Conservation (phyloP, 2,797 vertebrate genomes). For the Pangasius sanitwongsei region DNA sequence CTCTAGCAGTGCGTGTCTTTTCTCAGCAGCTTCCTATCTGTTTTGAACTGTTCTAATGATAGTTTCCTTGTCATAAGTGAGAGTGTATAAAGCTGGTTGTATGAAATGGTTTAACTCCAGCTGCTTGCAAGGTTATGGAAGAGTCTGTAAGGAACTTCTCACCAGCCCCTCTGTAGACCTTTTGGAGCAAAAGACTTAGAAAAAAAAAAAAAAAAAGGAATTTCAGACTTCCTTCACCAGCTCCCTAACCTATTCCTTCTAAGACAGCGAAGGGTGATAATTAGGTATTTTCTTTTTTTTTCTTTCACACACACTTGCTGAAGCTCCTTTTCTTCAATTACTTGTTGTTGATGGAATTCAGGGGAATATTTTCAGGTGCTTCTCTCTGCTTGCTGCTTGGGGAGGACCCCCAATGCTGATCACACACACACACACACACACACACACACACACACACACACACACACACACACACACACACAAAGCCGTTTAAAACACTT, state of each 20-base stretch:
- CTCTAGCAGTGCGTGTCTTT: background rate
- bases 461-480: background rate
- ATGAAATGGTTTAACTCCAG: constrained; percentile 4
- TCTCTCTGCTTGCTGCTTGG: constrained; percentile 20
- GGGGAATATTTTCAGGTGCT: constrained; percentile 40
- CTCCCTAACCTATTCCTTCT: constrained; percentile 12
- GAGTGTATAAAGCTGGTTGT: constrained; percentile 1
- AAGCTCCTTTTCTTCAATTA: constrained; percentile 39
- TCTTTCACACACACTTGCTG: constrained; percentile 23
- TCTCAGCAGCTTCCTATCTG: background rate
- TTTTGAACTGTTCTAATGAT: background rate
- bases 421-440: background rate
- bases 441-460: constrained; percentile 5
- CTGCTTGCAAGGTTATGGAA: background rate
- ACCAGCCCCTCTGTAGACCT: background rate
- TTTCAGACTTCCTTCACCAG: constrained; percentile 26
- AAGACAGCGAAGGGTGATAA: constrained; percentile 2
- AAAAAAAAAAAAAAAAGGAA: background rate
- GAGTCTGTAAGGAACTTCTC: background rate
- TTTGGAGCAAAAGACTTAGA: background rate
- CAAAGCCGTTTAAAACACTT: constrained; percentile 53
- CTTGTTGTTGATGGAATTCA: constrained; percentile 42
- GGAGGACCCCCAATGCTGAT: constrained; percentile 48
- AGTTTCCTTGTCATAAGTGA: background rate
- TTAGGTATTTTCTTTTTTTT: constrained; percentile 41